Evolutionary conservation across 1,140 invertebrate species (phyloP).

Genomic region (Brevipalpus yothersi): DNA sequence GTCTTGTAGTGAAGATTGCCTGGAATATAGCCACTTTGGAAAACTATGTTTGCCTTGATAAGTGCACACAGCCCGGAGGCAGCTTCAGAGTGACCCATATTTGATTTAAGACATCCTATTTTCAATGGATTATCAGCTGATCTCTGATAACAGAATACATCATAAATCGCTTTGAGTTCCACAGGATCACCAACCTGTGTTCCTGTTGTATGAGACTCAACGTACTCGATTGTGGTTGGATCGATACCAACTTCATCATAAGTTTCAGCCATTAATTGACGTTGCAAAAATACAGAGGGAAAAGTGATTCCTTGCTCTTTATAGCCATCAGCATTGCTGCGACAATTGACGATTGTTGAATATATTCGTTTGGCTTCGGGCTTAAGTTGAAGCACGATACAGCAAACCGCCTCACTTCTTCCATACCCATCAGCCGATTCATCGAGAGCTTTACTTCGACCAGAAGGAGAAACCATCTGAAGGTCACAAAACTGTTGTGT

Average conservation of each 20-base stretch:
- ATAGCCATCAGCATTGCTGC: constrained; percentile 62
- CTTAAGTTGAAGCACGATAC: constrained; percentile 14
- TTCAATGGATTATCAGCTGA: constrained; percentile 35
- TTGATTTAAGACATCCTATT: constrained; percentile 76
- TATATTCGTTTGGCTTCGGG: constrained; percentile 23
- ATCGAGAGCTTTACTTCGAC: background rate
- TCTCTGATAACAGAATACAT: constrained; percentile 29
- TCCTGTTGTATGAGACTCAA: constrained; percentile 89
- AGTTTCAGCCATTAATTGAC: constrained; percentile 30
- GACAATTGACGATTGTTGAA: constrained; percentile 38
- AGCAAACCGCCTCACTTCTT: constrained; percentile 43
- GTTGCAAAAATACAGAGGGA: constrained; percentile 14
- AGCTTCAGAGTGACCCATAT: constrained; percentile 73
- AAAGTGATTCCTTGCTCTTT: constrained; percentile 52
- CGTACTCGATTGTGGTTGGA: constrained; percentile 48
- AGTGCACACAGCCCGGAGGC: constrained; percentile 40
- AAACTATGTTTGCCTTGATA: constrained; percentile 23
- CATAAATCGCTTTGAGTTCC: constrained; percentile 26
- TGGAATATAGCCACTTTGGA: constrained; percentile 24
- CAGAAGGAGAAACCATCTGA: background rate
- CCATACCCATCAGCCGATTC: background rate
- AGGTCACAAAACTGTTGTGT: constrained; percentile 12
- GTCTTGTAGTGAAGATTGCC: constrained; percentile 27
- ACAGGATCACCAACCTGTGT: constrained; percentile 74
- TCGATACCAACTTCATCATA: constrained; percentile 56